These are phyloP conservation scores for Anoplophora glabripennis DNA, from an alignment of 1,140 invertebrate genomes.

Conservation along the genomic window DNA sequence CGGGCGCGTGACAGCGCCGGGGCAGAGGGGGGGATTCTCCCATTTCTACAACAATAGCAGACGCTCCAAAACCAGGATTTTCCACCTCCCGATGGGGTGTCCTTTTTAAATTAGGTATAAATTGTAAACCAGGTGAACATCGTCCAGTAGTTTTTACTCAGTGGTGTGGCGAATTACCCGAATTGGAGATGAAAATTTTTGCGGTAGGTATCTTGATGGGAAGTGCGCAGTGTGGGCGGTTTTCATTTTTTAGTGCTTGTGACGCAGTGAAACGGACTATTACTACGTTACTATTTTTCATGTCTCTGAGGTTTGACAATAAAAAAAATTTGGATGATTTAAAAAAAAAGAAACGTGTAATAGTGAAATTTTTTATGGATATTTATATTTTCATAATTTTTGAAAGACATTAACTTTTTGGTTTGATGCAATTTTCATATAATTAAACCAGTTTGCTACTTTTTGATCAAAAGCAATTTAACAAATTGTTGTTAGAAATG, in stretches of 20 bases:
- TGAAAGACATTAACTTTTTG: too few relatives aligned
- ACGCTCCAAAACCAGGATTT: not conserved
- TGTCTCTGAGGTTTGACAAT: too few relatives aligned
- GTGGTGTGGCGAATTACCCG: not conserved
- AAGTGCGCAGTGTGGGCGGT: not conserved
- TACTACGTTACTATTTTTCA: too few relatives aligned
- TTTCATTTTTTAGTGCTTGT: not conserved
- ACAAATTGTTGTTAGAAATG: too few relatives aligned
- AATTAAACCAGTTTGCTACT: too few relatives aligned
- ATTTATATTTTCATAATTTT: too few relatives aligned
- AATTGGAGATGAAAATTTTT: slow-evolving; percentile 4
- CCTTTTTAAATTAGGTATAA: slow-evolving; percentile 5
- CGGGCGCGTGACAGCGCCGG: not conserved
- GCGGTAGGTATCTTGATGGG: slow-evolving; percentile 2
- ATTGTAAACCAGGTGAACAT: not conserved
- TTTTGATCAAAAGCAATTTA: too few relatives aligned
- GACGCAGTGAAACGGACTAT: not conserved
- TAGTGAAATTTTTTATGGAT: too few relatives aligned
- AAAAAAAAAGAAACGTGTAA: too few relatives aligned
- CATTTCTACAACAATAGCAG: slow-evolving; percentile 2
- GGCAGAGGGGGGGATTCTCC: not conserved
- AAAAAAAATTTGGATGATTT: too few relatives aligned
- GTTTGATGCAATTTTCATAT: too few relatives aligned
- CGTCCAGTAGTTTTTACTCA: slow-evolving; percentile 4
- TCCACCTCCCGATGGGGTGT: not conserved